Conservation (phyloP, 2,113 vertebrate species). For the Hippocampus guttulatus region DNA sequence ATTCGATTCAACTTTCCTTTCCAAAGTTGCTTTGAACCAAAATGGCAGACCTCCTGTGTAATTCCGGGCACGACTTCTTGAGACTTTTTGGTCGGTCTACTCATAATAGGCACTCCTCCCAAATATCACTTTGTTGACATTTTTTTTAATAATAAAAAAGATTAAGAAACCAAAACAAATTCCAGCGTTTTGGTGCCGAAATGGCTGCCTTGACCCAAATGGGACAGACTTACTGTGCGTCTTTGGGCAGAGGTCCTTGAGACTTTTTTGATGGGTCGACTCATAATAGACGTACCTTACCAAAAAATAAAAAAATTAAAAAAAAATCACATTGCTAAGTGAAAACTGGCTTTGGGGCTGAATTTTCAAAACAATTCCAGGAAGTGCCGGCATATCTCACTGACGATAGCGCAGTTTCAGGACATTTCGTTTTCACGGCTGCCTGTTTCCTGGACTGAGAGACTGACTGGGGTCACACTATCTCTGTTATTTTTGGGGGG, state of each 20-base stretch:
- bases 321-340: not conserved
- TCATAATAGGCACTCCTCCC: too few species aligned
- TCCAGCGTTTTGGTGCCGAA: too few species aligned
- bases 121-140: too few species aligned
- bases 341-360: not conserved
- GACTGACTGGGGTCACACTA: not conserved
- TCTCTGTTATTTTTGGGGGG: not conserved
- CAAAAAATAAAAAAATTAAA: too few species aligned
- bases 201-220: too few species aligned
- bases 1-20: not conserved
- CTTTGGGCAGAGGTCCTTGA: too few species aligned
- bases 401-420: not conserved
- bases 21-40: not conserved
- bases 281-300: not conserved
- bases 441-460: not conserved
- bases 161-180: too few species aligned
- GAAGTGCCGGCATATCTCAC: not conserved
- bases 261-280: not conserved
- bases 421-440: not conserved
- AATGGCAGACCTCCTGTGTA: not conserved
- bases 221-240: too few species aligned
- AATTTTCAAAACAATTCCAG: not conserved
- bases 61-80: not conserved
- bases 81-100: not conserved
- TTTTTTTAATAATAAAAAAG: too few species aligned